Conservation (phyloP, 2,113 vertebrate species). For the Sander vitreus region DNA sequence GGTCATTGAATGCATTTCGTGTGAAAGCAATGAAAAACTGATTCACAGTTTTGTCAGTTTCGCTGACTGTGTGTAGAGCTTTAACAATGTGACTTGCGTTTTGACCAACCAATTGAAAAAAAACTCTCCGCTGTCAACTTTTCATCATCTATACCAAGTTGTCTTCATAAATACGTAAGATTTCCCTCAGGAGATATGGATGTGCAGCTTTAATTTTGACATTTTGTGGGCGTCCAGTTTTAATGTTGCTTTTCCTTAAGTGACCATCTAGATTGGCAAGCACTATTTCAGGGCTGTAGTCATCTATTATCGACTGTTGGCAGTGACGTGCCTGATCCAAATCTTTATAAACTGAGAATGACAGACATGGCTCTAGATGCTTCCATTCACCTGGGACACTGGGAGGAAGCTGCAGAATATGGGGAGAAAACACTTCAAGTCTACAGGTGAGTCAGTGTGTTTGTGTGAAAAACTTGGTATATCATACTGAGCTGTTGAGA, state of each 20-base stretch:
- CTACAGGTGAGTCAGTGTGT: slow-evolving; percentile 85
- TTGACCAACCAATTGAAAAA: no score
- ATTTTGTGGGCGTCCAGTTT: background rate
- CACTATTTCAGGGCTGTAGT: slow-evolving; percentile 80
- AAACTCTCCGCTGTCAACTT: background rate
- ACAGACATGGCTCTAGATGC: slow-evolving; percentile 91
- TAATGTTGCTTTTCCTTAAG: slow-evolving; percentile 47
- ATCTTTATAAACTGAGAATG: slow-evolving; percentile 90
- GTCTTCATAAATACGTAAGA: slow-evolving; percentile 1
- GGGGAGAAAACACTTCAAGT: slow-evolving; percentile 88
- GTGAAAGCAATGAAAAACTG: no score
- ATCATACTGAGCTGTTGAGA: background rate
- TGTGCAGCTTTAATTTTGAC: background rate
- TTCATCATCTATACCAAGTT: background rate
- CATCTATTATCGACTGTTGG: slow-evolving; percentile 76
- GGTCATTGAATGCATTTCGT: no score
- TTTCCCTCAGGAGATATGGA: background rate
- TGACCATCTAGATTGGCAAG: slow-evolving; percentile 86
- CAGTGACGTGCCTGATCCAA: slow-evolving; percentile 87
- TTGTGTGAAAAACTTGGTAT: background rate
- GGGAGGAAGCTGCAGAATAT: slow-evolving; percentile 87
- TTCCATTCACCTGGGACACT: slow-evolving; percentile 87
- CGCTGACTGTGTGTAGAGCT: no score
- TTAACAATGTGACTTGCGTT: no score
- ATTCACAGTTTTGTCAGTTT: no score